Evolutionary conservation across 2,797 vertebrate genomes (phyloP).

Genomic region (Aythya fuligula): DNA sequence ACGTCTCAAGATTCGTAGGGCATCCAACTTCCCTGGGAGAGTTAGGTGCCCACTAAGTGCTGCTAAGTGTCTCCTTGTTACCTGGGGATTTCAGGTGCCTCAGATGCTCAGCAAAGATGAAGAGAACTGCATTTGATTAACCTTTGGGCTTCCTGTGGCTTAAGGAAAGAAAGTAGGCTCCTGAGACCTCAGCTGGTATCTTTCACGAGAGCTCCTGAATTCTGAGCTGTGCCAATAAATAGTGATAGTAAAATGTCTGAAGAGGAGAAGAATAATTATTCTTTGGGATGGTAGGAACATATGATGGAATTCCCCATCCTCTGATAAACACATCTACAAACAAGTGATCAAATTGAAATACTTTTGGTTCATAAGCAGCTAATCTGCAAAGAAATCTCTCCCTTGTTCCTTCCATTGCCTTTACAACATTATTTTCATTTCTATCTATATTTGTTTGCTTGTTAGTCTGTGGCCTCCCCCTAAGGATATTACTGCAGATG

Average conservation of each 20-base stretch:
- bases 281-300: conserved; percentile 13
- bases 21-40: neutral
- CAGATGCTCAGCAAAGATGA: neutral
- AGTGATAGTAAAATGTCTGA: neutral
- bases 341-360: conserved; percentile 67
- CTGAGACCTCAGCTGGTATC: neutral
- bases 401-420: conserved; percentile 5
- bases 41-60: neutral
- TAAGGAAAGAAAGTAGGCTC: neutral
- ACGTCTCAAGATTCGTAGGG: rapidly evolving
- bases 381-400: conserved; percentile 68
- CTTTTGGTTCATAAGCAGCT: conserved; percentile 57
- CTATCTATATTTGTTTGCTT: conserved; percentile 70
- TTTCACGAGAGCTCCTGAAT: neutral
- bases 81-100: neutral
- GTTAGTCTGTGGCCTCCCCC: conserved; percentile 63
- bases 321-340: conserved; percentile 43
- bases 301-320: conserved; percentile 46
- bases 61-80: neutral
- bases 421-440: conserved; percentile 65
- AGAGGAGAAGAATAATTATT: conserved; percentile 29
- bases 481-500: conserved; percentile 74
- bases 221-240: neutral
- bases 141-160: neutral
- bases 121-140: neutral